Base-by-base conservation (phyloP, 2,113 vertebrate genomes). In the Macrotus californicus region DNA sequence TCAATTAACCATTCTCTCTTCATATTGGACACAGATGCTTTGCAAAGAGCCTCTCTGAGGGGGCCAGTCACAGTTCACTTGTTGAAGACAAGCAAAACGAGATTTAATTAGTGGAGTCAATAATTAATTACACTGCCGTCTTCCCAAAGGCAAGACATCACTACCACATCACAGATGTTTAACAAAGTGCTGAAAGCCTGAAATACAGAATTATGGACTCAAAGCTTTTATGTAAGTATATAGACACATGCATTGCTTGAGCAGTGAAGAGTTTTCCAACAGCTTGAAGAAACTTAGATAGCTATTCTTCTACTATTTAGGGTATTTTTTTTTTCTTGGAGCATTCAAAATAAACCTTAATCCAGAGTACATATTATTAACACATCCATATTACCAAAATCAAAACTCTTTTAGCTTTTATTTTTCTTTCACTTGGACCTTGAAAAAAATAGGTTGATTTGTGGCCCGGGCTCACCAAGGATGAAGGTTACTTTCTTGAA, bases 121-220 rank as follows among this genome's bases (percentile, higher is more conserved):
- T 93, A 69, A 90, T 81, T 87, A 82, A 92, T 85, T 81, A 76
- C 61, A 87, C n/a, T 76, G 64, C 67, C 39, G 76, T 85, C 79
- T 95, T 95, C 86, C 93, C 81, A 91, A 94, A 77, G 77, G 85
- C 39, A 94, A 94, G 64, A 54, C 87, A 90, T 84, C 91, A 91
- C 82, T 94, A 96, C 50, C 84, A 94, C 39, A 73, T 43, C 61
- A 70, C 16, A 83, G 61, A 76, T 92, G 67, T 76, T 84, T 94
- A 93, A 93, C 85, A 83, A 93, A 96, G 50, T 79, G n/a, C 4
- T 92, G n/a, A 96, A 92, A 91, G 82, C 70, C 79, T 93, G 86
- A 93, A 95, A 95, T 75, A 91, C 50, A 96, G 79, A 94, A 95
- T 79, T 89, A 94, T 96, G 92, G 79, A 88, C 89, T 93, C 89